A percentile compares a stretch with the other conserved stretches of the same genome.
phyloP scores from a whole-genome alignment of 2,888 invertebrate genomes.

The Diloba caeruleocephala region DNA sequence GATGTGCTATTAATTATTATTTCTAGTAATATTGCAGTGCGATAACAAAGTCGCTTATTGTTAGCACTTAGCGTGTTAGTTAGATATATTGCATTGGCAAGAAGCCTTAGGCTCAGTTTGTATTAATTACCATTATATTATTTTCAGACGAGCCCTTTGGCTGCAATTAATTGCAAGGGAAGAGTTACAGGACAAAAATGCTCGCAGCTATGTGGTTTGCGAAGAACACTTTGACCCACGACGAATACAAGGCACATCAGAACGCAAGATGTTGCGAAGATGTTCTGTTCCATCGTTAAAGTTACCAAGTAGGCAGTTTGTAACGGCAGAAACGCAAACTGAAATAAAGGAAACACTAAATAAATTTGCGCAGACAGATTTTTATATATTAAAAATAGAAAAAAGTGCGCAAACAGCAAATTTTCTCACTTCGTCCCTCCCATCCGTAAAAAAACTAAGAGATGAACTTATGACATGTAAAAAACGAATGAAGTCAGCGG shows the following conservation, averaged over 20 bases:
- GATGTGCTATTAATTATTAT: no score
- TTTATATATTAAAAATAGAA: conserved; percentile 30
- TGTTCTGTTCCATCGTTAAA: conserved; percentile 21
- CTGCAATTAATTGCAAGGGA: conserved; percentile 33
- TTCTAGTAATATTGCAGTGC: no score
- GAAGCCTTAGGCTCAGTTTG: no score
- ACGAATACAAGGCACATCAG: conserved; percentile 9
- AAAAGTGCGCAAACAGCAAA: conserved; percentile 26
- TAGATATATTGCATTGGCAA: no score
- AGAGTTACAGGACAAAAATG: conserved; percentile 24
- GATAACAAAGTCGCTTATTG: no score
- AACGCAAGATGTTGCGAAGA: conserved; percentile 22
- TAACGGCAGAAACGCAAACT: conserved; percentile 26
- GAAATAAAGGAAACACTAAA: conserved; percentile 24
- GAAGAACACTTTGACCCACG: conserved; percentile 37
- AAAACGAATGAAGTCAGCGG: conserved; percentile 25
- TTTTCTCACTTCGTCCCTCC: conserved; percentile 23
- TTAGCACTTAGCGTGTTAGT: no score
- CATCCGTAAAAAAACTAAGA: conserved; percentile 25
- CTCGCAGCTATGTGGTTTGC: conserved; percentile 29
- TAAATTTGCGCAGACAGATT: conserved; percentile 34
- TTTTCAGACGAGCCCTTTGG: conserved; percentile 38
- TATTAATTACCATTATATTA: not conserved
- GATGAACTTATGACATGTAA: conserved; percentile 24
- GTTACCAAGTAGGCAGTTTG: conserved; percentile 12